Conservation (phyloP, 1,140 invertebrate species). For the Lepidurus couesii region DNA sequence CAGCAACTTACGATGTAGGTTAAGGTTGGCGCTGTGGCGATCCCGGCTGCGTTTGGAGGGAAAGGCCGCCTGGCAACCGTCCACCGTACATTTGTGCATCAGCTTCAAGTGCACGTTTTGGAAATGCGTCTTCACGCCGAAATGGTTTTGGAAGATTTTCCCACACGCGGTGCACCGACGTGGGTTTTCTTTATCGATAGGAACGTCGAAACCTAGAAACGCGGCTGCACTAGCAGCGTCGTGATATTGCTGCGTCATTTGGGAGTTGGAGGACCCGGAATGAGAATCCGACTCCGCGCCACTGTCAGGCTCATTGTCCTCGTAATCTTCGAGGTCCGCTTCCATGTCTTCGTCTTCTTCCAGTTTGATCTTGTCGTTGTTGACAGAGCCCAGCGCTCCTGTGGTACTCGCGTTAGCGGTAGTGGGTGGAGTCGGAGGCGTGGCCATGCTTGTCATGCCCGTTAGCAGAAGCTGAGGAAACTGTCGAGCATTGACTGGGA, state of each 20-base stretch:
- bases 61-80: constrained; percentile 92
- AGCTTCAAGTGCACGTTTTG: constrained; percentile 92
- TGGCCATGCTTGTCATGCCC: neutral
- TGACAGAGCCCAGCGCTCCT: neutral
- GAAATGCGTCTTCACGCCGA: constrained; percentile 91
- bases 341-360: constrained; percentile 34
- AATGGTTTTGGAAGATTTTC: constrained; percentile 90
- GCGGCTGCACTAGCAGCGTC: constrained; percentile 15
- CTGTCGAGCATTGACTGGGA: constrained; percentile 48
- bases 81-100: constrained; percentile 92
- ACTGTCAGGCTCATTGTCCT: constrained; percentile 35
- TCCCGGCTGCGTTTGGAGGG: constrained; percentile 90
- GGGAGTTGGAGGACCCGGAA: constrained; percentile 31
- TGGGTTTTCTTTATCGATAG: constrained; percentile 76
- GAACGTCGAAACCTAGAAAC: constrained; percentile 59
- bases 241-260: constrained; percentile 26
- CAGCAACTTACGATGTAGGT: constrained; percentile 80
- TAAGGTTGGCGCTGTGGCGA: constrained; percentile 84
- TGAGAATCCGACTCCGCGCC: constrained; percentile 26
- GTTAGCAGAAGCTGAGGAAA: constrained; percentile 48
- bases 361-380: constrained; percentile 22
- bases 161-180: constrained; percentile 83
- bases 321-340: constrained; percentile 34
- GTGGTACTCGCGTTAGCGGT: neutral
- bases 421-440: neutral